Conservation (phyloP, 2,888 invertebrate genomes). For the Scrobipalpa costella region DNA sequence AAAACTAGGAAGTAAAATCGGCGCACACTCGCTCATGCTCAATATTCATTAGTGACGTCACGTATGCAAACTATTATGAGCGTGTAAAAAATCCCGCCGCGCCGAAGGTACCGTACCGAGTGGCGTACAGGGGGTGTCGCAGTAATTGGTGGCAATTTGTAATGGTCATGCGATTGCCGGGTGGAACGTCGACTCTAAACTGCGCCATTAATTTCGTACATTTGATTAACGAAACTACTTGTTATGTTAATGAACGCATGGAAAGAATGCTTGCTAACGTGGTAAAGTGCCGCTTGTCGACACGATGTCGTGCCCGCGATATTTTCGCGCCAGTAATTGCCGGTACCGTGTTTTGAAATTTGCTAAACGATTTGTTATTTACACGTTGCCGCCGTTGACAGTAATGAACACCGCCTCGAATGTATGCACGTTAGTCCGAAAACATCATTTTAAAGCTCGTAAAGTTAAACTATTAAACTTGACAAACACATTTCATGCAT, state of each 20-base stretch:
- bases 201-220: conserved; percentile 80
- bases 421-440: conserved; percentile 19
- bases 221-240: conserved; percentile 81
- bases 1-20: background rate
- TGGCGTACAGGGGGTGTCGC: conserved; percentile 51
- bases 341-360: conserved; percentile 53
- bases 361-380: conserved; percentile 35
- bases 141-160: conserved; percentile 78
- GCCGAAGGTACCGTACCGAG: conserved; percentile 47
- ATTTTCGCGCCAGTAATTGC: conserved; percentile 73
- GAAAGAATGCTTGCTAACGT: conserved; percentile 78
- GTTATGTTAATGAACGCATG: conserved; percentile 78
- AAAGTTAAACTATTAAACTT: conserved; percentile 8
- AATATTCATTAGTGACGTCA: conserved; percentile 44
- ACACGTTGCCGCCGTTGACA: conserved; percentile 2
- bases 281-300: conserved; percentile 75
- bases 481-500: background rate
- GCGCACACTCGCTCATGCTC: conserved; percentile 33
- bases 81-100: conserved; percentile 54
- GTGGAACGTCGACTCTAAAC: conserved; percentile 76
- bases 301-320: conserved; percentile 72
- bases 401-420: conserved; percentile 22
- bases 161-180: conserved; percentile 77
- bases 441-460: conserved; percentile 22
- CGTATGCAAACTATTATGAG: conserved; percentile 50